Percentiles rank a stretch among this genome's conserved stretches.
Evolutionary conservation across 2,113 vertebrate species (phyloP).

Genomic region (Athene cunicularia): DNA sequence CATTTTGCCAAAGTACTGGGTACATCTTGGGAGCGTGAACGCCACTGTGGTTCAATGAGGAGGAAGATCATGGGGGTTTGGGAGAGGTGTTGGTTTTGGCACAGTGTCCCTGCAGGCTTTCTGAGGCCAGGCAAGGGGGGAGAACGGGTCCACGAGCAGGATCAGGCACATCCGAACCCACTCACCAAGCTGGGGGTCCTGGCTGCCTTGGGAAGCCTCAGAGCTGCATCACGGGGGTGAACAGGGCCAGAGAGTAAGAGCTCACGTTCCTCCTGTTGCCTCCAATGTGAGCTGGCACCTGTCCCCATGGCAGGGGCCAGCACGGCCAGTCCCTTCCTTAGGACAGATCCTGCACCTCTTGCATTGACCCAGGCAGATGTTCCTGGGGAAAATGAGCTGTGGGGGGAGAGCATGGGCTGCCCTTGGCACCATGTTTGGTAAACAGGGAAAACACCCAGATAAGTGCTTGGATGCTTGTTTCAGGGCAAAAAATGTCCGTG

Average conservation of each 20-base stretch:
- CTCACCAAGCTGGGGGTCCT: fast-evolving
- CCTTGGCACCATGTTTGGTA: background rate
- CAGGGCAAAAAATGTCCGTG: background rate
- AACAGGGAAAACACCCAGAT: fast-evolving
- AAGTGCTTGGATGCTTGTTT: background rate
- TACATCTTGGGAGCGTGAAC: fast-evolving
- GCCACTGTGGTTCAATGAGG: background rate
- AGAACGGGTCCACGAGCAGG: fast-evolving
- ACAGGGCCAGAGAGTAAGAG: background rate
- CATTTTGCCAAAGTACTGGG: fast-evolving
- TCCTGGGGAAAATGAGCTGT: background rate
- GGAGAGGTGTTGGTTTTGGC: background rate
- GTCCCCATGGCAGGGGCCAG: background rate
- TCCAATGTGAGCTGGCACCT: background rate
- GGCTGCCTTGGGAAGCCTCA: background rate
- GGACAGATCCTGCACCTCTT: background rate
- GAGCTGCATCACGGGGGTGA: fast-evolving
- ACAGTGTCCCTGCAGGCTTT: fast-evolving
- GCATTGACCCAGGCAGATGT: background rate
- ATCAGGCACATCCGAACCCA: background rate
- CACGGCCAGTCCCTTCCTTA: background rate
- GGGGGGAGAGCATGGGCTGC: background rate
- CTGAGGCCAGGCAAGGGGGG: background rate
- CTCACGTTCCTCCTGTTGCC: background rate
- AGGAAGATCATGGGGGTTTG: background rate